phyloP scores from a whole-genome alignment of 2,113 vertebrate genomes.

The Sminthopsis crassicaudata region DNA sequence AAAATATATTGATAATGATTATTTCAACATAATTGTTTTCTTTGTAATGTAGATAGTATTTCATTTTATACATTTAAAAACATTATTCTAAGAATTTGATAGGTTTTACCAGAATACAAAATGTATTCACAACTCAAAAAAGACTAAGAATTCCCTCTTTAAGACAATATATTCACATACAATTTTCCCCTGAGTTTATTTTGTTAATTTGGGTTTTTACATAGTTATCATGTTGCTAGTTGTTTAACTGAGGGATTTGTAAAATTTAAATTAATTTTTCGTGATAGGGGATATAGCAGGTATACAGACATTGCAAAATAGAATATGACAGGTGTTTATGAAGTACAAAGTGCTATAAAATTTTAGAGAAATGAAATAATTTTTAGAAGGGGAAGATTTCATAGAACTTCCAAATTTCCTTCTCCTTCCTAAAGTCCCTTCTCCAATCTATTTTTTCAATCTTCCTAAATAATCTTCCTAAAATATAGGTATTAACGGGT shows the following conservation, averaged over 20 bases:
- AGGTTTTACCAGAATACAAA: not conserved
- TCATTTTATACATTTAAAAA: not conserved
- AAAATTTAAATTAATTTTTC: not conserved
- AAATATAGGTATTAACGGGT: not conserved
- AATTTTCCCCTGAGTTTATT: not conserved
- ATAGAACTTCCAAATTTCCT: not conserved
- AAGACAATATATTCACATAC: not conserved
- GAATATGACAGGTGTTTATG: not conserved
- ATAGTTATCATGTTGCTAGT: not conserved
- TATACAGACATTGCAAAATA: not conserved
- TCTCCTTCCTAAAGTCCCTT: not conserved
- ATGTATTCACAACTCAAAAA: not conserved
- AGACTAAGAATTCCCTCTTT: not conserved
- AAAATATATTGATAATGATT: too few species aligned
- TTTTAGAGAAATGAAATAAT: not conserved
- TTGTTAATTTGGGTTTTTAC: not conserved
- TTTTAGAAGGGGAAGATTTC: not conserved
- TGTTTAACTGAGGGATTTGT: not conserved
- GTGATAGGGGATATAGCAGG: not conserved
- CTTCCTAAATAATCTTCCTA: not conserved
- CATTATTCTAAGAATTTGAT: not conserved
- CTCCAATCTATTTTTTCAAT: not conserved
- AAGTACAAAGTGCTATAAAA: not conserved
- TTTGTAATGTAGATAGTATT: not conserved
- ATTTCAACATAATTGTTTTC: not conserved